These are phyloP conservation scores for Calliphora vicina DNA, from an alignment of 1,140 invertebrate species.

Conservation along the genomic window DNA sequence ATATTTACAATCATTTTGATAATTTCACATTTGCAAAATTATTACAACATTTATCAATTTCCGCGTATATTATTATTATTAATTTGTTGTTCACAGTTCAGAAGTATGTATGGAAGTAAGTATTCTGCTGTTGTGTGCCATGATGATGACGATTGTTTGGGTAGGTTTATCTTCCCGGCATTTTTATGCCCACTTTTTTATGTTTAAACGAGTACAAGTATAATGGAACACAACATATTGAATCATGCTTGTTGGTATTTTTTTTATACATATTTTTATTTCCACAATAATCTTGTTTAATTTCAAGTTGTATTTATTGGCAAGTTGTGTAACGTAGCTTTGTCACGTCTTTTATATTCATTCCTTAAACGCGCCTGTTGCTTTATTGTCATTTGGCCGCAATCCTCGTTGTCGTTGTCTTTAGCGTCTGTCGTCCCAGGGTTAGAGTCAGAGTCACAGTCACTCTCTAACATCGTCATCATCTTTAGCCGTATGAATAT, in stretches of 20 bases:
- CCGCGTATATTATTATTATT: neutral
- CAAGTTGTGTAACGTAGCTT: neutral
- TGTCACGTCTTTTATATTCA: neutral
- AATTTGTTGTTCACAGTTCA: neutral
- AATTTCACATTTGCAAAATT: slow-evolving; percentile 1
- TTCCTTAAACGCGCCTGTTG: neutral
- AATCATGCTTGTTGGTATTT: neutral
- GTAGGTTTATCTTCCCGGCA: neutral
- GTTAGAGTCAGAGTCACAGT: neutral
- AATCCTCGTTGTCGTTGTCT: too few species aligned
- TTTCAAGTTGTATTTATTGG: neutral
- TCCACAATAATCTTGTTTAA: neutral
- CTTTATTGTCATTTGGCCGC: slow-evolving; percentile 6
- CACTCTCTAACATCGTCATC: neutral
- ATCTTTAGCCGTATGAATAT: neutral
- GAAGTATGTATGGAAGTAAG: neutral
- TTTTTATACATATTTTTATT: neutral
- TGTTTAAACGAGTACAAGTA: neutral
- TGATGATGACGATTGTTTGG: neutral
- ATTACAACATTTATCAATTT: neutral
- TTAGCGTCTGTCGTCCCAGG: neutral
- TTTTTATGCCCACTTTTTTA: neutral
- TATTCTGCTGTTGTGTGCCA: neutral
- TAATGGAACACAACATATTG: neutral
- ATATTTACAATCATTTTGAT: neutral